These are phyloP conservation scores for Ptychadena robeensis DNA, from an alignment of 2,797 vertebrate genomes.

Conservation along the genomic window DNA sequence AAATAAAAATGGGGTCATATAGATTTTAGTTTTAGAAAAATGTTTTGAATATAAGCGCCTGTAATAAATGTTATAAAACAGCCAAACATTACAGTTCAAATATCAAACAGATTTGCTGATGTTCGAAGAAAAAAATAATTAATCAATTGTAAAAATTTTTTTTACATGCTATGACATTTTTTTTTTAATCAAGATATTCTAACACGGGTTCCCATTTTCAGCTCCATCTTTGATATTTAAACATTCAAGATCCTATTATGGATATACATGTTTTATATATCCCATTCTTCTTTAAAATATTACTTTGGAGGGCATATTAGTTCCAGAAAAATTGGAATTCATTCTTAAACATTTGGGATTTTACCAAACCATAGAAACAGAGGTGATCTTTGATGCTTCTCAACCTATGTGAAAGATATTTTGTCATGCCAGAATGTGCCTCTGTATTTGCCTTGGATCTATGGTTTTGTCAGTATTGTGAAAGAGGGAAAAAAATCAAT, in stretches of 20 bases:
- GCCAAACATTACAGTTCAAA: too few relatives aligned
- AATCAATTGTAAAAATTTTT: not conserved
- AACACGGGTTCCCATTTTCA: not conserved
- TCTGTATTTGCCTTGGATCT: conserved; percentile 90
- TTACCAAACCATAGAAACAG: conserved; percentile 74
- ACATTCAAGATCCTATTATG: conserved; percentile 15
- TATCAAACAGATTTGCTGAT: too few relatives aligned
- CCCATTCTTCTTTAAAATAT: conserved; percentile 48
- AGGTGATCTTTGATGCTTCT: conserved; percentile 81
- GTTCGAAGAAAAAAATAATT: too few relatives aligned
- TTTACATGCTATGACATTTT: not conserved
- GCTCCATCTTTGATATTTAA: conserved; percentile 32
- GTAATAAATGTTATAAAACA: too few relatives aligned
- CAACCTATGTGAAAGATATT: conserved; percentile 81
- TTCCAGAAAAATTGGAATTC: conserved; percentile 77
- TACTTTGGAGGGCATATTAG: conserved; percentile 83
- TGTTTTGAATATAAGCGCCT: too few relatives aligned
- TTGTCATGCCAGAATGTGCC: conserved; percentile 85
- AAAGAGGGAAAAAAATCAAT: conserved; percentile 89
- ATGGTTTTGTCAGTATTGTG: conserved; percentile 98
- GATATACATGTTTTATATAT: conserved; percentile 53
- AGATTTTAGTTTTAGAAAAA: too few relatives aligned
- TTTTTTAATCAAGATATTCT: conserved; percentile 28
- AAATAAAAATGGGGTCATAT: too few relatives aligned
- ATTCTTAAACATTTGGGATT: conserved; percentile 78